Evolutionary conservation across 30 jellyfish, hydroid and myxozoan species (phyloP).

Genomic region (Calvadosia cruxmelitensis): DNA sequence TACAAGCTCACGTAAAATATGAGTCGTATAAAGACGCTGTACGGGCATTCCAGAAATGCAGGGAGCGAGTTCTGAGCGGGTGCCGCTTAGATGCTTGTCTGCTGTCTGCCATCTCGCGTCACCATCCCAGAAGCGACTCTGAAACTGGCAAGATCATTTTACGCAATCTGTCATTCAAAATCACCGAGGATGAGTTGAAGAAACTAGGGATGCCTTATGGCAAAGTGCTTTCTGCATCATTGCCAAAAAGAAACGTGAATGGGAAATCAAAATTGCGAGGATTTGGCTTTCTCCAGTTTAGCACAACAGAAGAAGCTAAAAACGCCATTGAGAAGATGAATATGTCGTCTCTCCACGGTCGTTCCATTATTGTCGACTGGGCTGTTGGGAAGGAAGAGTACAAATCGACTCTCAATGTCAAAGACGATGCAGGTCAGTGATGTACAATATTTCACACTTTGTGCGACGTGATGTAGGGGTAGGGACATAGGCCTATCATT

Average conservation of each 20-base stretch:
- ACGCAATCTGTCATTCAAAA: constrained; percentile 57
- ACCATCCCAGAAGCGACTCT: constrained; percentile 24
- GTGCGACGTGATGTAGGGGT: too few relatives aligned
- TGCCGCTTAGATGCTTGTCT: constrained; percentile 33
- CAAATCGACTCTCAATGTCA: constrained; percentile 12
- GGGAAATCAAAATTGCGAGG: constrained; percentile 38
- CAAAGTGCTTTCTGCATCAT: constrained; percentile 15
- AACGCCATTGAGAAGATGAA: constrained; percentile 61
- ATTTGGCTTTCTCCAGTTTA: constrained; percentile 74
- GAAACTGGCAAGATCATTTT: constrained; percentile 53
- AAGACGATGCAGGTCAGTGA: neutral
- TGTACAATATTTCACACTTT: too few relatives aligned
- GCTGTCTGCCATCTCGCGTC: constrained; percentile 47
- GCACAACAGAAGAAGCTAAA: constrained; percentile 38
- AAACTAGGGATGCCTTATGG: constrained; percentile 42
- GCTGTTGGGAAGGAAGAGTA: constrained; percentile 76
- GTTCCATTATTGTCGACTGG: constrained; percentile 94
- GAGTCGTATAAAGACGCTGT: constrained; percentile 71
- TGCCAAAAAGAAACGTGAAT: constrained; percentile 42
- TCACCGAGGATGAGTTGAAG: constrained; percentile 47
- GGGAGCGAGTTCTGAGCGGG: constrained; percentile 31
- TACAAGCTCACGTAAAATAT: constrained; percentile 33
- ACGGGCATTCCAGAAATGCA: constrained; percentile 67
- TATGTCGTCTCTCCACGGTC: constrained; percentile 37
- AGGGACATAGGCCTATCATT: too few relatives aligned